Evolutionary conservation across 2,797 vertebrate genomes (phyloP).

Genomic region (Lepidocolaptes lacrymiger): DNA sequence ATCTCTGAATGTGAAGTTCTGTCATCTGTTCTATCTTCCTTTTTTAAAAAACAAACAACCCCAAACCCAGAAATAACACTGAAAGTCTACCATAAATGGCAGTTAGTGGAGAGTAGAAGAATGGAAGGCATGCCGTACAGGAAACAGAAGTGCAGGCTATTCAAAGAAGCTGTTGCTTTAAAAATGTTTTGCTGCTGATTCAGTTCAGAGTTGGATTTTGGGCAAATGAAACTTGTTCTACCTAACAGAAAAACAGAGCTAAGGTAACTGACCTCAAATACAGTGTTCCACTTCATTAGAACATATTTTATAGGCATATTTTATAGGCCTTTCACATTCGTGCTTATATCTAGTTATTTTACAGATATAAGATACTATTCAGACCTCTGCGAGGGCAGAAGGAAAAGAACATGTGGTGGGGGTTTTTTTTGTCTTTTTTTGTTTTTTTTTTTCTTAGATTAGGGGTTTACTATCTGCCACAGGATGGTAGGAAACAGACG

Average conservation of each 20-base stretch:
- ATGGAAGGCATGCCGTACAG: slow-evolving; percentile 7
- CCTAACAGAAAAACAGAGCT: background rate
- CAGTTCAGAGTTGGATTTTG: background rate
- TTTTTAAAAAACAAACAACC: background rate
- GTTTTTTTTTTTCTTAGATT: background rate
- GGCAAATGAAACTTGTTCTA: background rate
- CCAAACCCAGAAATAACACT: background rate
- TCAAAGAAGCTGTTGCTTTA: slow-evolving; percentile 38
- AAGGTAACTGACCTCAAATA: background rate
- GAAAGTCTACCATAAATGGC: background rate
- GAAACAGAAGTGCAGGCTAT: slow-evolving; percentile 55
- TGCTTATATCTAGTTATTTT: background rate
- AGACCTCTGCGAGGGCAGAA: background rate
- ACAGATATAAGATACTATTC: background rate
- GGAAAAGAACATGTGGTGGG: background rate
- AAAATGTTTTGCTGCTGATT: background rate
- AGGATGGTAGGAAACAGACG: background rate
- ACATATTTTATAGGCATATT: background rate
- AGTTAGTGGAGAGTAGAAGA: background rate
- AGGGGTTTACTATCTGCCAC: background rate
- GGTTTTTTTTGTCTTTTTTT: background rate
- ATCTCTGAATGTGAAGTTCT: background rate
- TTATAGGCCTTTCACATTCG: background rate
- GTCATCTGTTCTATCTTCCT: background rate
- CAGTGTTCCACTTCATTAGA: background rate